Percentiles rank a stretch among this genome's conserved stretches.
phyloP scores from a whole-genome alignment of 2,797 vertebrate species.

The Cryptoprocta ferox region DNA sequence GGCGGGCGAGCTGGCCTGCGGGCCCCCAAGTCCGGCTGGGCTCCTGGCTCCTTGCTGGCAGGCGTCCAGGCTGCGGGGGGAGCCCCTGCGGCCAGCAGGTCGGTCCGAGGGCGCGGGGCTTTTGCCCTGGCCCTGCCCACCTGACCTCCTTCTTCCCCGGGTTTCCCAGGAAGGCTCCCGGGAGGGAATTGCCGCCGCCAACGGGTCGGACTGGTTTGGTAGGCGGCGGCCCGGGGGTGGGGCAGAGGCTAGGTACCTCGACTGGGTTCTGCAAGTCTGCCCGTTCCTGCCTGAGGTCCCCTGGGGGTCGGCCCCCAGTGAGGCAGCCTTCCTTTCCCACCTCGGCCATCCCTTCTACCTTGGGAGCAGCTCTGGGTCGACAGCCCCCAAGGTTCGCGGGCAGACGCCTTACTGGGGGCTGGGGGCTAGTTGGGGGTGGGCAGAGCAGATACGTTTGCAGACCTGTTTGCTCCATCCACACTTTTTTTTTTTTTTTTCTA shows the following conservation, averaged over 20 bases:
- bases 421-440: background rate
- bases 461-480: background rate
- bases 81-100: background rate
- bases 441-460: background rate
- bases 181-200: background rate
- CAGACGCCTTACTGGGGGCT: background rate
- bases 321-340: background rate
- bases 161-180: background rate
- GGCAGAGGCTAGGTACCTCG: background rate
- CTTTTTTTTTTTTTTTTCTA: too few species aligned
- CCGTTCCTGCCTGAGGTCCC: background rate
- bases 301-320: background rate
- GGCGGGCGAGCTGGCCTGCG: background rate
- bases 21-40: background rate
- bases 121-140: constrained; percentile 20
- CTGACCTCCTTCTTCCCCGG: constrained; percentile 64
- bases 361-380: background rate
- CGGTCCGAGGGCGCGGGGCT: background rate
- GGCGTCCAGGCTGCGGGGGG: background rate
- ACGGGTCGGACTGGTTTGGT: constrained; percentile 80
- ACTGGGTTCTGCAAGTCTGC: background rate
- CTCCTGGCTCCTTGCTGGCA: accelerated
- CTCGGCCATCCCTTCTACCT: background rate
- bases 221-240: background rate
- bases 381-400: background rate